Evolutionary conservation across 2,113 vertebrate genomes (phyloP).

Genomic region (Taurulus bubalis): DNA sequence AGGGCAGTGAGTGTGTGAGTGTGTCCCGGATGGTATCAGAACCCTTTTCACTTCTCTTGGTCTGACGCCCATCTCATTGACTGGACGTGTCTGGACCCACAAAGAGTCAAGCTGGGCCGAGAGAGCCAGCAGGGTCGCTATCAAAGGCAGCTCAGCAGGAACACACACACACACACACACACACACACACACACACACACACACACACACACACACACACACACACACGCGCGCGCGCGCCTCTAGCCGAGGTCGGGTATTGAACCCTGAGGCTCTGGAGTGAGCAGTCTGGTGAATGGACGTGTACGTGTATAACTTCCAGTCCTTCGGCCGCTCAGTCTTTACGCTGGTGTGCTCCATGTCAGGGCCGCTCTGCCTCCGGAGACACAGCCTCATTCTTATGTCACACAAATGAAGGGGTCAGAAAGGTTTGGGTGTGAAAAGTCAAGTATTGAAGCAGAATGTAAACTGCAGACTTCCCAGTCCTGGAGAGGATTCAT

Average conservation of each 20-base stretch:
- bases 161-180: no score
- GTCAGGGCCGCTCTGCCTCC: no score
- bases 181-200: no score
- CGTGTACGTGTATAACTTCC: no score
- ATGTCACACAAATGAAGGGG: neutral
- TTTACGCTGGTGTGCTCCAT: no score
- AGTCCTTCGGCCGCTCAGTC: no score
- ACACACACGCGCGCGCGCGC: no score
- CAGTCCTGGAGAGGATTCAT: neutral
- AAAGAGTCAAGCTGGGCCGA: conserved; percentile 4
- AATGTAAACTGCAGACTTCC: neutral
- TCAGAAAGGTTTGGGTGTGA: neutral
- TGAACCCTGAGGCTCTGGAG: neutral
- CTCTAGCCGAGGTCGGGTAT: no score
- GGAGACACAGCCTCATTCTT: no score
- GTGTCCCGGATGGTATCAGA: conserved; percentile 46
- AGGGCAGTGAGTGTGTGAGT: conserved; percentile 23
- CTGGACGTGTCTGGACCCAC: conserved; percentile 29
- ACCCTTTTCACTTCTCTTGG: conserved; percentile 57
- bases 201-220: no score
- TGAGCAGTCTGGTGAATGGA: neutral
- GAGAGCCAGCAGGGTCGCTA: neutral
- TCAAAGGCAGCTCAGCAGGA: no score
- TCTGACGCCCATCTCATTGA: conserved; percentile 40
- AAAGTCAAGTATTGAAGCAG: neutral